Base-by-base conservation (phyloP, 2,113 vertebrate genomes). In the Aspiorhynchus laticeps region DNA sequence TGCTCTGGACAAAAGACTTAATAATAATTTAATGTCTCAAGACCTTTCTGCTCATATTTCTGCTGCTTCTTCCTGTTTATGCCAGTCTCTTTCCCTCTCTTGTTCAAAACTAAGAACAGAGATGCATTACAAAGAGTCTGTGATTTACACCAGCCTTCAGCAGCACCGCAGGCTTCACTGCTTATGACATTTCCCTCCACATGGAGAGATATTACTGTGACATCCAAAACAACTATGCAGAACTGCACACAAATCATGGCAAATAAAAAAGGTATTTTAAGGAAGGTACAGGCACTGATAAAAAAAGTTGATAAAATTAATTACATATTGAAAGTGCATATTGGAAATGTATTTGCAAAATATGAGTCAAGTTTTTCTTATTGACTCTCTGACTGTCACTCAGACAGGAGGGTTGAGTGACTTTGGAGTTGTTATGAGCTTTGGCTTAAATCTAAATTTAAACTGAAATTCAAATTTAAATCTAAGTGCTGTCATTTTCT, bases 111-210 rank as follows among this genome's bases (percentile, higher is more conserved):
- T 12, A 48, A 73, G 53, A 43, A 83, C 21, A 43, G 28, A 83
- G 74, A 80, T 80, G 61, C 48, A 86, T 82, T 73, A 81, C 78
- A 81, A 80, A 80, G 65, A 59, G 81, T 48, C 21, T 48, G 82
- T 85, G 65, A 88, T 88, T 84, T 88, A 88, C 71, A 71, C 41
- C n/a, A 51, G 31, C 9, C 63, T 65, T 71, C 87, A 80, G 33
- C 67, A 19, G 17, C 31, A 73, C 76, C 65, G 12, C 82, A 71
- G 59, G 51, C 82, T 71, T 74, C 77, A 81, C 31, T 85, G 76
- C 69, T 76, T 75, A 33, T 46, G 51, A 73, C 24, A 74, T 73
- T 73, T 73, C 24, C 41, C 33, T 71, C 75, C 28, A 56, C 59
- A 67, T 85, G 48, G 76, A 71, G 51, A 85, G 83, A 61, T 14